Percentiles rank a stretch among this genome's conserved stretches.
Conservation (phyloP, 2,888 invertebrate species). For the Ganaspis brasiliensis region DNA sequence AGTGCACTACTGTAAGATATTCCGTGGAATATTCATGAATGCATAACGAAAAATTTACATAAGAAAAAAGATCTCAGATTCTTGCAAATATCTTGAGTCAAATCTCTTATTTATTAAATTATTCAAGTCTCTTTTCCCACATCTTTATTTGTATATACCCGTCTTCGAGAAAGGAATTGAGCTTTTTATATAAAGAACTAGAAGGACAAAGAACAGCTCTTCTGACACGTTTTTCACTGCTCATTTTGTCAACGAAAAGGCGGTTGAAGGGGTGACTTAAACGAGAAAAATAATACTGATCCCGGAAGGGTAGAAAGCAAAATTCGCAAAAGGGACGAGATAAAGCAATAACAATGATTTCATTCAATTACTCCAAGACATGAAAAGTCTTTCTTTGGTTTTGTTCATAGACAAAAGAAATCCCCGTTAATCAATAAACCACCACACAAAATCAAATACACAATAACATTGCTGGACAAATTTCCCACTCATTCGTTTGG, state of each 20-base stretch:
- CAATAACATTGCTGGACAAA: no score
- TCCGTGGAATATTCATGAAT: slow-evolving; percentile 23
- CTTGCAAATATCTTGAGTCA: slow-evolving; percentile 13
- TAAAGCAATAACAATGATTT: neutral
- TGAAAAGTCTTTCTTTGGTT: neutral
- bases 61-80: neutral
- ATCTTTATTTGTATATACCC: neutral
- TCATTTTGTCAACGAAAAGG: slow-evolving; percentile 16
- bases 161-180: neutral
- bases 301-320: neutral
- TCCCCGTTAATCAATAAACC: neutral
- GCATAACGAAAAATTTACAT: neutral
- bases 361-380: neutral
- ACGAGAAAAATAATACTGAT: slow-evolving; percentile 22
- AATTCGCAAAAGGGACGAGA: neutral
- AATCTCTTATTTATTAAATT: slow-evolving; percentile 25
- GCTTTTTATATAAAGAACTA: neutral
- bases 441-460: neutral
- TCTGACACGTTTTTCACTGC: slow-evolving; percentile 15
- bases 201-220: slow-evolving; percentile 16
- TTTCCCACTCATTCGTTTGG: no score
- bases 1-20: neutral
- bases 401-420: neutral
- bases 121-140: neutral
- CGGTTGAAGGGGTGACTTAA: neutral